Percentiles rank a stretch among this genome's conserved stretches.
Conservation (phyloP, 1,140 invertebrate species). For the Aphis gossypii region DNA sequence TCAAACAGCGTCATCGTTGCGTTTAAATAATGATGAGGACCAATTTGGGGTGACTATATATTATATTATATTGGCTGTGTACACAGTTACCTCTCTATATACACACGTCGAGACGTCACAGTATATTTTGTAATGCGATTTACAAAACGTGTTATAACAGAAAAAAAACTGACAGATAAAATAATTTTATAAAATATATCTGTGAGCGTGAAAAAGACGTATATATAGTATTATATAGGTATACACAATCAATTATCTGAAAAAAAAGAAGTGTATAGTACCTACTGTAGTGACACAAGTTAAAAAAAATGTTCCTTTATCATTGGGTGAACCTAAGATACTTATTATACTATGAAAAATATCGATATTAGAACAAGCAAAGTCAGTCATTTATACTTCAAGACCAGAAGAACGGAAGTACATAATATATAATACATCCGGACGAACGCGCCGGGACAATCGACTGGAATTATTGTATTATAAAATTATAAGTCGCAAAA, state of each 20-base stretch:
- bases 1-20: not conserved
- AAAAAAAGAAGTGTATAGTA: no score
- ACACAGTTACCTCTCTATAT: not conserved
- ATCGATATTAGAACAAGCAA: not conserved
- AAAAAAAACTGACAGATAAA: not conserved
- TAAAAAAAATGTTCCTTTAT: not conserved
- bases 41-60: not conserved
- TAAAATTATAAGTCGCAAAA: not conserved
- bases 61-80: not conserved
- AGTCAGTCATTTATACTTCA: not conserved
- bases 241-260: no score
- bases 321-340: not conserved
- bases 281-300: no score
- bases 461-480: not conserved
- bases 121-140: not conserved
- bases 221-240: no score
- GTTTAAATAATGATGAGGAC: constrained; percentile 1
- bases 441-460: constrained; percentile 16
- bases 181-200: not conserved
- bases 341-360: not conserved
- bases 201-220: not conserved
- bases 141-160: not conserved
- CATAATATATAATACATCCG: not conserved
- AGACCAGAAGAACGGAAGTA: not conserved
- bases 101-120: not conserved